Percentiles rank a stretch among this genome's conserved stretches.
These are phyloP conservation scores for Drosophila siamana DNA, from an alignment of 2,888 invertebrate species.

Conservation along the genomic window DNA sequence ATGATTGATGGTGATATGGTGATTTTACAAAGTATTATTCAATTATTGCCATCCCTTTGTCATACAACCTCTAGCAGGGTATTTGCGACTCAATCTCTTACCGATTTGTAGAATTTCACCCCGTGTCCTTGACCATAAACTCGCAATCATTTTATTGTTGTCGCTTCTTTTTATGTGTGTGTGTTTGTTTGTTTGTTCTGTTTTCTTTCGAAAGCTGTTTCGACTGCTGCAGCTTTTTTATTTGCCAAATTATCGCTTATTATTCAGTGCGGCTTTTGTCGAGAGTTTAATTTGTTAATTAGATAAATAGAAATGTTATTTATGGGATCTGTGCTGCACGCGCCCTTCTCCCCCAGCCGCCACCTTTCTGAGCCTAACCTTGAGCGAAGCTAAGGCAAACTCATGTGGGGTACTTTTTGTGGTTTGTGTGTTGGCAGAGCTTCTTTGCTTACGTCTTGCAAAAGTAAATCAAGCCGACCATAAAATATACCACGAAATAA, in stretches of 20 bases:
- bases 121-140: slow-evolving; percentile 73
- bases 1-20: too few species aligned
- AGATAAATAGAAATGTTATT: slow-evolving; percentile 66
- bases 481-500: slow-evolving; percentile 51
- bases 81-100: background rate
- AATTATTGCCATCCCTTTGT: too few species aligned
- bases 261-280: slow-evolving; percentile 58
- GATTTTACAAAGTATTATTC: too few species aligned
- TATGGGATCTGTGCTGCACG: slow-evolving; percentile 24
- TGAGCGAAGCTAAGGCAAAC: slow-evolving; percentile 25
- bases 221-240: slow-evolving; percentile 37
- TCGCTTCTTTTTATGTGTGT: slow-evolving; percentile 6
- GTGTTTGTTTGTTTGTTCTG: slow-evolving; percentile 33
- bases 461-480: slow-evolving; percentile 58
- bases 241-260: slow-evolving; percentile 69
- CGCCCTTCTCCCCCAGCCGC: background rate
- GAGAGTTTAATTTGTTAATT: slow-evolving; percentile 69
- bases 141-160: slow-evolving; percentile 24
- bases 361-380: slow-evolving; percentile 6
- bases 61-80: too few species aligned
- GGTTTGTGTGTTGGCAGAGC: slow-evolving; percentile 1
- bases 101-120: slow-evolving; percentile 22
- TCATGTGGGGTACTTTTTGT: slow-evolving; percentile 12
- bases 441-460: slow-evolving; percentile 28
- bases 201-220: slow-evolving; percentile 65